phyloP scores from a whole-genome alignment of 2,113 vertebrate species.

The Otolemur garnettii region DNA sequence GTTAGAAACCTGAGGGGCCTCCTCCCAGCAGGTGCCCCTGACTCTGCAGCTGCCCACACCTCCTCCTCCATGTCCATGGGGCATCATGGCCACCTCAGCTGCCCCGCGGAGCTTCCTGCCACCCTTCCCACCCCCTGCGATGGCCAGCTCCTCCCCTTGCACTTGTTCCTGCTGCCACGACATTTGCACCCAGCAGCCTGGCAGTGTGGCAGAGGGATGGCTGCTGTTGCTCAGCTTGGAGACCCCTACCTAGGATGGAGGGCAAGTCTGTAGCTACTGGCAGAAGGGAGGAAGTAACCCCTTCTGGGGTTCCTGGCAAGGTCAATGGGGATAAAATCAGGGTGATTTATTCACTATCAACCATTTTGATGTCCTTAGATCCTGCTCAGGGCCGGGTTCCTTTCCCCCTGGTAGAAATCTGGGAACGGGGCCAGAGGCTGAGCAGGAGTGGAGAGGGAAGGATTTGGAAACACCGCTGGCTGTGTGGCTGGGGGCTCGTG shows the following conservation, averaged over 20 bases:
- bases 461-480: not conserved
- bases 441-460: not conserved
- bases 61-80: not conserved
- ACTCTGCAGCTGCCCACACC: not conserved
- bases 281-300: too few relatives aligned
- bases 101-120: not conserved
- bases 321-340: not conserved
- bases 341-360: not conserved
- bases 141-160: too few relatives aligned
- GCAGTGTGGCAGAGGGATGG: not conserved
- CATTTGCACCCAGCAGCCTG: not conserved
- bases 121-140: fast-evolving
- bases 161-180: not conserved
- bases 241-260: not conserved
- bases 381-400: not conserved
- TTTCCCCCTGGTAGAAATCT: not conserved
- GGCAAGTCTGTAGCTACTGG: not conserved
- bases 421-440: not conserved
- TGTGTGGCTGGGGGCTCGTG: not conserved
- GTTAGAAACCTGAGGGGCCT: not conserved
- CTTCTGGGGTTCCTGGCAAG: not conserved
- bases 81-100: not conserved
- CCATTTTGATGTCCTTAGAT: not conserved
- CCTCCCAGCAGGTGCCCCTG: not conserved
- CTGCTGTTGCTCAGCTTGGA: not conserved